Conservation (phyloP, 2,797 vertebrate species). For the Malurus leucopterus region DNA sequence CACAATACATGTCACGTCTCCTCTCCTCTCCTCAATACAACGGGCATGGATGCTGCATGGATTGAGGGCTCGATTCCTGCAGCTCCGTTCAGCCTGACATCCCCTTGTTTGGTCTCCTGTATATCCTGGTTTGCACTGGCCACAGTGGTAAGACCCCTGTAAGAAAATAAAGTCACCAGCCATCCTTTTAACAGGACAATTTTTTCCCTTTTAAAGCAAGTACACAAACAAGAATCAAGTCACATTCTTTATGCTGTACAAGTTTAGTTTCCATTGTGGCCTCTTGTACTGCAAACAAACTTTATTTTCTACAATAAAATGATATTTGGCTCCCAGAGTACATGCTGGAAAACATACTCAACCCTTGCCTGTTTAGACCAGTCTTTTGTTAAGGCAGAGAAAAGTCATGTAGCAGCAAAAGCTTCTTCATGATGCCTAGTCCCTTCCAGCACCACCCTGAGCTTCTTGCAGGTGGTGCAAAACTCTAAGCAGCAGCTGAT, state of each 20-base stretch:
- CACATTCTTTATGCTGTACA: not conserved
- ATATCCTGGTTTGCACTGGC: constrained; percentile 88
- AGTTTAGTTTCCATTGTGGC: not conserved
- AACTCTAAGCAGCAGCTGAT: not conserved
- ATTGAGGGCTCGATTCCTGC: constrained; percentile 85
- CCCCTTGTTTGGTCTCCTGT: constrained; percentile 88
- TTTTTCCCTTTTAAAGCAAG: not conserved
- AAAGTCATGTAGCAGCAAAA: not conserved
- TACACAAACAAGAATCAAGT: not conserved
- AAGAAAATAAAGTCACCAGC: not conserved
- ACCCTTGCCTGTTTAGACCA: not conserved
- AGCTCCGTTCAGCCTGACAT: constrained; percentile 86
- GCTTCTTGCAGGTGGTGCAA: not conserved
- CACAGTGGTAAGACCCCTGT: constrained; percentile 92
- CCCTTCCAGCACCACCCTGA: not conserved
- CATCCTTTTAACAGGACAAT: not conserved
- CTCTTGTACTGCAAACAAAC: not conserved
- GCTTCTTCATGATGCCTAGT: not conserved
- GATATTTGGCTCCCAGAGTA: not conserved
- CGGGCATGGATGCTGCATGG: constrained; percentile 88
- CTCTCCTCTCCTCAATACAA: constrained; percentile 83
- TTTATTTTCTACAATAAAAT: not conserved
- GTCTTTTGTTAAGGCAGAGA: not conserved
- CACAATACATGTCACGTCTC: constrained; percentile 86
- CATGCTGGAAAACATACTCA: not conserved